Percentiles rank a stretch among this genome's conserved stretches.
Conservation (phyloP, 2,113 vertebrate genomes). For the Sciurus niger region DNA sequence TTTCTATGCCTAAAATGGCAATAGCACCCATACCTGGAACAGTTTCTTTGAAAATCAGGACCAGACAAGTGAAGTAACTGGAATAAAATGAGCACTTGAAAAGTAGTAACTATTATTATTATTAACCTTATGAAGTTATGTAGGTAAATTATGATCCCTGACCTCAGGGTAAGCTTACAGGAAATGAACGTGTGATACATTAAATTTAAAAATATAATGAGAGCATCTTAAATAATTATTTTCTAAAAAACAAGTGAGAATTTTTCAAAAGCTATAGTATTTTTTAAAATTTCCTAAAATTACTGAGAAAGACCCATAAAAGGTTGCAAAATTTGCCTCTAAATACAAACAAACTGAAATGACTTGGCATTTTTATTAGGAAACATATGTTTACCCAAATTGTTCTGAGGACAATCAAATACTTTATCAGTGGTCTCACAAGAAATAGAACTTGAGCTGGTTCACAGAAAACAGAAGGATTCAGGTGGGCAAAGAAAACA, state of each 20-base stretch:
- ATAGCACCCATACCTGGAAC: neutral
- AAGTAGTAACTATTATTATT: neutral
- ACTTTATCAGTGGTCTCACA: neutral
- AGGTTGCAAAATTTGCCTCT: neutral
- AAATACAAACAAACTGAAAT: neutral
- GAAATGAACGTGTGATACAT: neutral
- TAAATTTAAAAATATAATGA: slow-evolving; percentile 24
- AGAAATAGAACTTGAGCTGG: neutral
- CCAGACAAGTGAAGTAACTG: neutral
- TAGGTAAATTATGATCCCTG: slow-evolving; percentile 27
- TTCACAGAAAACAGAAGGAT: neutral
- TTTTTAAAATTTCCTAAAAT: neutral
- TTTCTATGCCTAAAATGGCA: neutral
- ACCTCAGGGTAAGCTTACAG: neutral
- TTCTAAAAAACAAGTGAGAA: neutral
- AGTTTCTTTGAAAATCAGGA: slow-evolving; percentile 27
- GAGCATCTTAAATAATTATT: slow-evolving; percentile 1
- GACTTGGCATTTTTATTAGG: slow-evolving; percentile 26
- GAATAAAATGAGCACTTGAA: neutral
- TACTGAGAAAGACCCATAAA: neutral
- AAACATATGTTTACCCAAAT: slow-evolving; percentile 22
- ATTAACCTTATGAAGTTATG: neutral
- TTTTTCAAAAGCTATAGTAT: slow-evolving; percentile 16
- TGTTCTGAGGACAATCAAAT: slow-evolving; percentile 23
- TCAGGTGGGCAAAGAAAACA: neutral